Percentiles rank a stretch among this genome's conserved stretches.
Evolutionary conservation across 2,888 invertebrate species (phyloP).

Genomic region (Carterocephalus palaemon): DNA sequence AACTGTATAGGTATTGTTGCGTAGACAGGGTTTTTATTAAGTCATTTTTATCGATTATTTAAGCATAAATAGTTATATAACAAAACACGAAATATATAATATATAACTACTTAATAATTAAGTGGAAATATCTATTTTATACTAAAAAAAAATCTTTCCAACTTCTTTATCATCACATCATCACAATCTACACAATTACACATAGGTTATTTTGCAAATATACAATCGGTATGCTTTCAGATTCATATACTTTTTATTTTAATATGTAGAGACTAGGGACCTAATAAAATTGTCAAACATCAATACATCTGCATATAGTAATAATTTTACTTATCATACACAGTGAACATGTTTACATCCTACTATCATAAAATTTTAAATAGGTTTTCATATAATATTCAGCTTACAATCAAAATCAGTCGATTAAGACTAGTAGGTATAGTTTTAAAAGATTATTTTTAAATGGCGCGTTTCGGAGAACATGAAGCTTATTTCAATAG

Average conservation of each 20-base stretch:
- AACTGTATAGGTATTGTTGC: too few relatives aligned
- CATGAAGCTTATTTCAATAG: conserved; percentile 22
- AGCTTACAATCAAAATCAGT: conserved; percentile 73
- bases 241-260: too few relatives aligned
- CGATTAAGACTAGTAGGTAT: conserved; percentile 56
- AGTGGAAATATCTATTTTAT: background rate
- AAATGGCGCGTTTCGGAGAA: conserved; percentile 10
- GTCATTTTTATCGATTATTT: conserved; percentile 2
- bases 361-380: conserved; percentile 58
- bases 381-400: conserved; percentile 45
- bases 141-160: conserved; percentile 7
- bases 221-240: too few relatives aligned
- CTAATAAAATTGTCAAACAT: conserved; percentile 43
- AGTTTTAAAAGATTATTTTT: background rate
- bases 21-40: too few relatives aligned
- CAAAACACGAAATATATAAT: conserved; percentile 7
- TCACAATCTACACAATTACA: too few relatives aligned
- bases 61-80: conserved; percentile 10
- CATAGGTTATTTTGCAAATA: too few relatives aligned
- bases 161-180: too few relatives aligned
- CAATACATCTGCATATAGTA: conserved; percentile 47
- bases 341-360: conserved; percentile 46
- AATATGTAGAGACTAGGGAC: too few relatives aligned
- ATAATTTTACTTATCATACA: conserved; percentile 56
- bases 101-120: conserved; percentile 2